phyloP scores from a whole-genome alignment of 2,888 invertebrate genomes.

The Onthophagus sagittarius region DNA sequence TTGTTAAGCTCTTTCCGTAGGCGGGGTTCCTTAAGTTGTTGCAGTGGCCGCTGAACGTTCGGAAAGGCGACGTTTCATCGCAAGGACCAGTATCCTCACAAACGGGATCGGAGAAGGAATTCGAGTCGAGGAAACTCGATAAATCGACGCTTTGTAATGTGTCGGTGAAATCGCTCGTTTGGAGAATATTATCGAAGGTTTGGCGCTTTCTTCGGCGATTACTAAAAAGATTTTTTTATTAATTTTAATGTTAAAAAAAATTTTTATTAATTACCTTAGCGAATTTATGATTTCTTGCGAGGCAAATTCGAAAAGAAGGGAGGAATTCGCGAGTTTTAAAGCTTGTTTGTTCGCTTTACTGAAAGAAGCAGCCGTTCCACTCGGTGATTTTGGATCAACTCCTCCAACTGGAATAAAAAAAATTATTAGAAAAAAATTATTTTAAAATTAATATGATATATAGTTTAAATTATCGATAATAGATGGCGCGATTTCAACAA shows the following conservation, averaged over 20 bases:
- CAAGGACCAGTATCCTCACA: slow-evolving; percentile 72
- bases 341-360: slow-evolving; percentile 86
- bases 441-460: not conserved
- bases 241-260: not conserved
- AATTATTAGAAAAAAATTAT: not conserved
- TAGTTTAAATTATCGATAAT: not conserved
- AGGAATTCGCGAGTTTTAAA: slow-evolving; percentile 77
- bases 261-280: slow-evolving; percentile 42
- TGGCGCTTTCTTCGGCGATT: slow-evolving; percentile 66
- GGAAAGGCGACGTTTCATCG: slow-evolving; percentile 65
- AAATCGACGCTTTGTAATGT: slow-evolving; percentile 77
- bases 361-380: slow-evolving; percentile 85
- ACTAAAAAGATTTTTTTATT: slow-evolving; percentile 37
- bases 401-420: slow-evolving; percentile 59
- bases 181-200: slow-evolving; percentile 59
- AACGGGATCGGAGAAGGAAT: slow-evolving; percentile 61
- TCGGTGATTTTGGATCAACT: slow-evolving; percentile 80
- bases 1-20: slow-evolving; percentile 79
- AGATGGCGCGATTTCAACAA: too few relatives aligned
- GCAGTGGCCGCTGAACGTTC: slow-evolving; percentile 79
- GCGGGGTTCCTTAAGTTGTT: slow-evolving; percentile 82
- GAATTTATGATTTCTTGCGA: slow-evolving; percentile 81
- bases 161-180: slow-evolving; percentile 55
- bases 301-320: slow-evolving; percentile 79
- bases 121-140: slow-evolving; percentile 63